Conservation (phyloP, 2,888 invertebrate genomes). For the Diaphora mendica region DNA sequence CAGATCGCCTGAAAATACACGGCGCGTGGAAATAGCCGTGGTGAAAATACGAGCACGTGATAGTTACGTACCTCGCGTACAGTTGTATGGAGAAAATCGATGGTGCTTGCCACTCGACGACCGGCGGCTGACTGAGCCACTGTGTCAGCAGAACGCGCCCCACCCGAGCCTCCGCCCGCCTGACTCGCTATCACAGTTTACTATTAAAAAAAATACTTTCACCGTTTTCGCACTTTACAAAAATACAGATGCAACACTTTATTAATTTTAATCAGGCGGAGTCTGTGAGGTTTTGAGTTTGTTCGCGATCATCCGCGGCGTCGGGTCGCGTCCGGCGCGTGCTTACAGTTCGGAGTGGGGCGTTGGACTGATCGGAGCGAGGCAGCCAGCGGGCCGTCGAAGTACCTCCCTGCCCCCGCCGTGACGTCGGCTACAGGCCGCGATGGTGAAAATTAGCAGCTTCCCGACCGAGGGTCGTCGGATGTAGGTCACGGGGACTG, state of each 20-base stretch:
- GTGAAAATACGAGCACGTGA: conserved; percentile 84
- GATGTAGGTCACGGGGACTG: conserved; percentile 86
- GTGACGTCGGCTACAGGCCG: conserved; percentile 77
- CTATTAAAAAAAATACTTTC: conserved; percentile 69
- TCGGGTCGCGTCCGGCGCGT: conserved; percentile 71
- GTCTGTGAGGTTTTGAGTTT: conserved; percentile 64
- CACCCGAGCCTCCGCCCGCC: conserved; percentile 80
- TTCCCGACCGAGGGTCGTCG: conserved; percentile 85
- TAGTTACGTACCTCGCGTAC: conserved; percentile 82
- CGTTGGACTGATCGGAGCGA: conserved; percentile 76
- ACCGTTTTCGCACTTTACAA: conserved; percentile 71
- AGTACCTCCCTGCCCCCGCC: conserved; percentile 71
- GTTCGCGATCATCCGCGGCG: conserved; percentile 69
- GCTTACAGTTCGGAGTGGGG: conserved; percentile 72
- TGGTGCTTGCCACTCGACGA: conserved; percentile 85
- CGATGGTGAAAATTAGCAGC: conserved; percentile 86
- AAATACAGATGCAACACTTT: conserved; percentile 69
- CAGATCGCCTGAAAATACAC: conserved; percentile 82
- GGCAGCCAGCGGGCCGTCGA: conserved; percentile 67
- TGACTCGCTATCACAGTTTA: conserved; percentile 77
- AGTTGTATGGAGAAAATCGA: conserved; percentile 83
- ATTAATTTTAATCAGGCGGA: conserved; percentile 69
- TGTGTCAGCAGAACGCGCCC: conserved; percentile 85
- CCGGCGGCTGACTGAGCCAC: conserved; percentile 87
- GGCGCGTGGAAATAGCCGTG: conserved; percentile 82